phyloP scores from a whole-genome alignment of 2,888 invertebrate species.

The Tenthredo mesomela region DNA sequence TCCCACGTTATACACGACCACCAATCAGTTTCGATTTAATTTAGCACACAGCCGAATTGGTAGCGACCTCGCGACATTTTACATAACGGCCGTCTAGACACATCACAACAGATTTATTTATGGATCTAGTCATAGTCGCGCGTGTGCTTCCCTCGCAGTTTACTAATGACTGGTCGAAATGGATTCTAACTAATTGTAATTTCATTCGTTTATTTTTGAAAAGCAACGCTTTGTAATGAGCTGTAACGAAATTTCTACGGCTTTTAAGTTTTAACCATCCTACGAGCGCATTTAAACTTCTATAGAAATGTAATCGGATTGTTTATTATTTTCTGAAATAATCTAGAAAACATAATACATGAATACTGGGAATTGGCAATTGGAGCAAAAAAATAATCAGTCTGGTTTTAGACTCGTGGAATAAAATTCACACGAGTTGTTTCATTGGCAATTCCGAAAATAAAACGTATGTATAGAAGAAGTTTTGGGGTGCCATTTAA shows the following conservation, averaged over 20 bases:
- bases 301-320: neutral
- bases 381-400: neutral
- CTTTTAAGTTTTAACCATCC: neutral
- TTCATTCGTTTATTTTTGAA: constrained; percentile 44
- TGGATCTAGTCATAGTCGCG: constrained; percentile 37
- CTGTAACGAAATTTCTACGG: constrained; percentile 1
- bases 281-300: neutral
- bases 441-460: neutral
- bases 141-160: constrained; percentile 37
- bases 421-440: neutral
- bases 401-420: neutral
- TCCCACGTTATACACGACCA: constrained; percentile 39
- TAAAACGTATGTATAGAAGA: constrained; percentile 1
- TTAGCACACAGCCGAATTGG: constrained; percentile 50
- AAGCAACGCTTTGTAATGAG: neutral
- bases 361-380: neutral
- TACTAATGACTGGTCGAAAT: constrained; percentile 48
- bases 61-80: constrained; percentile 51
- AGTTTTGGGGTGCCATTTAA: constrained; percentile 30
- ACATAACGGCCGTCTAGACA: constrained; percentile 50
- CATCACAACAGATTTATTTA: constrained; percentile 49
- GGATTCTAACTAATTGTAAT: constrained; percentile 47
- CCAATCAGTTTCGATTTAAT: constrained; percentile 52
- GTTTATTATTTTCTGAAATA: neutral
- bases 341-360: neutral